Base-by-base conservation (phyloP, 2,888 invertebrate species). In the Kryphioiulus occultus region DNA sequence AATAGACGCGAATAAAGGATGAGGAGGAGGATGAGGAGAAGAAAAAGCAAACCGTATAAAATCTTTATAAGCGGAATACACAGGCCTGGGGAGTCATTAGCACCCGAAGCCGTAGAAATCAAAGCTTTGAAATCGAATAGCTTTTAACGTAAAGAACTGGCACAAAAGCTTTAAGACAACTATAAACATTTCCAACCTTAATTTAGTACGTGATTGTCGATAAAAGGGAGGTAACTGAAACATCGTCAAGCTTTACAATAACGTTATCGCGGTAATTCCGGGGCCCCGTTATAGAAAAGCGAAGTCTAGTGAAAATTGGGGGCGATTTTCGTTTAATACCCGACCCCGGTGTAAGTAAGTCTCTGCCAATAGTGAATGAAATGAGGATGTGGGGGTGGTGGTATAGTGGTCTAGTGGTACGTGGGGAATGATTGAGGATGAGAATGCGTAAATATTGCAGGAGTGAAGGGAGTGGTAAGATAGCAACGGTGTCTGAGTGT, bases 131-230 rank as follows among this genome's bases (percentile, higher is more conserved):
- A 59, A 87, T 87, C 87, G 39, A 82, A 87, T 39, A 22, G 87
- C 82, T 22, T 39, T 87, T 59, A 86, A 86, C 86, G 53, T n/a
- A 44, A 86, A 19, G 47, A 86, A 42, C 59, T 59, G 10, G 26
- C 86, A 87, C 82, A 82, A 78, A 87, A 78, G 87, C 87, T 87
- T 87, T 39, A 87, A 87, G 87, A 82, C 86, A 30, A 44, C 83
- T 53, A 86, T 86, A 86, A 86, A 86, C 88, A 86, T 86, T 86
- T 88, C 88, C 32, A 32, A 39, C 59, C 88, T 68, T 88, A 88
- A 88, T 88, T 88, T 88, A 88, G 86, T 85, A 44, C 44, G 86
- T 42, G 83, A 86, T 86, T 88, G 85, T 84, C 32, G 53, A 47
- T 85, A 78, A 44, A 83, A 86, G 19, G 53, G 39, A 86, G 30